phyloP scores from a whole-genome alignment of 2,797 vertebrate genomes.

The Nasua narica region DNA sequence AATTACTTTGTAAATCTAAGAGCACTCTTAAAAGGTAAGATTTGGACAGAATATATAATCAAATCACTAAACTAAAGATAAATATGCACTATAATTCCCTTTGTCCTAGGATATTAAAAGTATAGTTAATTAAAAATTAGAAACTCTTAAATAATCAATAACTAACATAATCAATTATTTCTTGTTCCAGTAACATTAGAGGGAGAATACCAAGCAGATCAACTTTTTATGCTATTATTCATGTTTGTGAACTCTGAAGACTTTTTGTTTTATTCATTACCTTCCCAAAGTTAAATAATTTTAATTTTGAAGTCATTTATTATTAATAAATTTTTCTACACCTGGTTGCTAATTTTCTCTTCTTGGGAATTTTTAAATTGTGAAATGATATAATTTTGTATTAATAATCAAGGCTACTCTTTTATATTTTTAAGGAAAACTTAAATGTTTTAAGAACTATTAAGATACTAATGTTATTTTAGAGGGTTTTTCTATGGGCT shows the following conservation, averaged over 20 bases:
- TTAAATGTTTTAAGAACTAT: not conserved
- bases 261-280: slow-evolving; percentile 13
- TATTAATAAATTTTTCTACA: slow-evolving; percentile 27
- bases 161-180: not conserved
- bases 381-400: not conserved
- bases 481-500: not conserved
- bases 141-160: slow-evolving; percentile 2
- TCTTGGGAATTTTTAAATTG: slow-evolving; percentile 11
- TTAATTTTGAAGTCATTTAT: slow-evolving; percentile 42
- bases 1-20: not conserved
- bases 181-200: not conserved
- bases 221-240: not conserved
- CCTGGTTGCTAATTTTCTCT: slow-evolving; percentile 5
- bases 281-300: slow-evolving; percentile 23
- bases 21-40: not conserved
- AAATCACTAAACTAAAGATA: not conserved
- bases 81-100: not conserved
- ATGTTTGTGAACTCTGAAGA: not conserved
- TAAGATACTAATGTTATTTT: not conserved
- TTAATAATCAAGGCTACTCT: slow-evolving; percentile 9
- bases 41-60: not conserved
- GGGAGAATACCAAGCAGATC: not conserved
- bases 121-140: not conserved
- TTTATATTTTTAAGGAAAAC: not conserved
- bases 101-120: not conserved